Evolutionary conservation across 2,113 vertebrate species (phyloP), one percentile per base, ranked within the genome.

Genomic region (Dunckerocampus dactyliophorus): DNA sequence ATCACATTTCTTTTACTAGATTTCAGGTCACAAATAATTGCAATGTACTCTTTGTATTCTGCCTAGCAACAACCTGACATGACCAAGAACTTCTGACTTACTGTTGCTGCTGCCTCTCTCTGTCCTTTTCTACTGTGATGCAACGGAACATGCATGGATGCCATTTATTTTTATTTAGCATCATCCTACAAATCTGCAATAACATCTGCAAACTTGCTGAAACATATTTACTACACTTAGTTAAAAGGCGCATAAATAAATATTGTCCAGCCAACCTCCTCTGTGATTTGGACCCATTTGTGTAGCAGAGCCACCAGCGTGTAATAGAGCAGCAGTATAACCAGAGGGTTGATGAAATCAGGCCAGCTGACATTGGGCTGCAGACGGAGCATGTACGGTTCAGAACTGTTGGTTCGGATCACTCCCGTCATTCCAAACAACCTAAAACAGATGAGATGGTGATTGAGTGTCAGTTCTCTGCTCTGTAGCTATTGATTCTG

Each of bases 391-490:
- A 59, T 70, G 86, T 92, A 81, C 0, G 77, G 87, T 22, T 85
- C 81, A 0, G 89, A 88, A 12, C 46, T 43, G 66, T 89, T 90
- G 60, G 88, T 92, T 69, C 79, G 75, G 66, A 94, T 87, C 42
- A 92, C 72, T 1, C 89, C 87, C 0, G 82, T 91, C 87, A 93
- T 90, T 3, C 92, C 93, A 76, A 94, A 89, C 67, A 93, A 63
- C 77, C 92, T 93, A 72, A 8, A 13, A 61, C 65, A 68, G 8
- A 65, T 49, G 1, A 59, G 22, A 14, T 17, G 34, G 28, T 3
- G 12, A 7, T 51, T 28, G 4, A 24, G 16, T 28, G 3, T 17
- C 10, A 22, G 8, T 28, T n/a, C 12, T 31, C 51, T 12, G 8
- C 16, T 34, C 39, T 10, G 20, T 46, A 11, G 14, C 3, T 19